Conservation (phyloP, 2,888 invertebrate genomes). For the Melanargia galathea region DNA sequence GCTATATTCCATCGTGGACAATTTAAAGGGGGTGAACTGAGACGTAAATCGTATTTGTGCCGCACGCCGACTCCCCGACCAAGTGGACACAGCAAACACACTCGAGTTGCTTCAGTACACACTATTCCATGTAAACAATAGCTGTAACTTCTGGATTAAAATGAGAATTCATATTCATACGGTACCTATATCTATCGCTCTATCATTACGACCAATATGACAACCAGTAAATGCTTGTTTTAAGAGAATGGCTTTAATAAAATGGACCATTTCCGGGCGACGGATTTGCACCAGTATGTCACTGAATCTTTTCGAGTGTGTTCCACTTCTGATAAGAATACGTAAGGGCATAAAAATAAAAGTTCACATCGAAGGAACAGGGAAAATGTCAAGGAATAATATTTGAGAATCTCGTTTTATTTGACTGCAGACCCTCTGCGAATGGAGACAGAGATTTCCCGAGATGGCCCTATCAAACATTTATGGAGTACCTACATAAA, state of each 20-base stretch:
- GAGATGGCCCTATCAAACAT: conserved; percentile 82
- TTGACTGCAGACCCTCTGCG: conserved; percentile 80
- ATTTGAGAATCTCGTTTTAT: conserved; percentile 81
- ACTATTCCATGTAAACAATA: conserved; percentile 15
- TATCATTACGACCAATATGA: conserved; percentile 12
- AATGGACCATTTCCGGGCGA: conserved; percentile 51
- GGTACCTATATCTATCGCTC: background rate
- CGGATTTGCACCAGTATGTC: conserved; percentile 77
- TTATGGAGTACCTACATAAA: conserved; percentile 81
- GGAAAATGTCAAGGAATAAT: conserved; percentile 80
- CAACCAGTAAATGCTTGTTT: conserved; percentile 41
- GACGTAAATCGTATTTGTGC: conserved; percentile 71
- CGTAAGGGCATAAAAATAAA: conserved; percentile 81
- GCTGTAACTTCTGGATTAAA: conserved; percentile 4
- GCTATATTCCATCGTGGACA: conserved; percentile 19
- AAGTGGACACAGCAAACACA: conserved; percentile 53
- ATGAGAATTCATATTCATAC: background rate
- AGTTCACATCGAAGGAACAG: conserved; percentile 79
- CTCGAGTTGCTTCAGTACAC: conserved; percentile 23
- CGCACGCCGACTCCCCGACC: conserved; percentile 64
- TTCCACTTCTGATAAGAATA: conserved; percentile 79
- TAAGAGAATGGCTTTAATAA: conserved; percentile 27
- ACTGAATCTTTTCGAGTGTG: conserved; percentile 74
- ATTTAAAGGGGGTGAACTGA: conserved; percentile 45
- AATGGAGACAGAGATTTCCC: conserved; percentile 81